These are phyloP conservation scores for Atherix ibis DNA, from an alignment of 2,888 invertebrate genomes.

Conservation along the genomic window DNA sequence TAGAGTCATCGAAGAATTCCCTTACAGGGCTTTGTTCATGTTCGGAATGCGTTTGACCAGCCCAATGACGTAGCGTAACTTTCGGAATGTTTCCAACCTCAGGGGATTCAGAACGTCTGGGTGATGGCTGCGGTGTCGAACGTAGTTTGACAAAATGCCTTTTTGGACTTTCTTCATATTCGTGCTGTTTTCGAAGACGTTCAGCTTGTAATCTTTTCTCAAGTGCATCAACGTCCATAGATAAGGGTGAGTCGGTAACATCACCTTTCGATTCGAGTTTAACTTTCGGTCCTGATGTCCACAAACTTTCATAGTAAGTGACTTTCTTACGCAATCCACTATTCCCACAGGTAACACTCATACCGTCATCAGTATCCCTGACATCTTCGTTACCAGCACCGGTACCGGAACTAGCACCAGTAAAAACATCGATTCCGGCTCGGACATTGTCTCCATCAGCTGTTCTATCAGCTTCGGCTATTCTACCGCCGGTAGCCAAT, in stretches of 20 bases:
- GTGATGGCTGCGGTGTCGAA: constrained; percentile 38
- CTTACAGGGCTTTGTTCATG: constrained; percentile 37
- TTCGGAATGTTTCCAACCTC: constrained; percentile 22
- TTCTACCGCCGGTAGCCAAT: too few relatives aligned
- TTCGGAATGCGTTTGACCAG: constrained; percentile 12
- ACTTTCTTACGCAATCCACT: constrained; percentile 51
- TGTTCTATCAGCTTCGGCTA: too few relatives aligned
- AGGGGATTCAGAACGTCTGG: constrained; percentile 28
- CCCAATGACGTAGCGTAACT: constrained; percentile 36
- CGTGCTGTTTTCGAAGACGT: constrained; percentile 34
- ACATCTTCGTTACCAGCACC: constrained; percentile 1
- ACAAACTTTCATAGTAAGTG: constrained; percentile 64
- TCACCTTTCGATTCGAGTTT: constrained; percentile 26
- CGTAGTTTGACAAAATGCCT: constrained; percentile 44
- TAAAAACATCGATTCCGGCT: constrained; percentile 8
- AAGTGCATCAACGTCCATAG: constrained; percentile 42
- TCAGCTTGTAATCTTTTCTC: constrained; percentile 41
- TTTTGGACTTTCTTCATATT: constrained; percentile 35
- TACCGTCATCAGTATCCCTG: constrained; percentile 7
- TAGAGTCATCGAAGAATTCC: constrained; percentile 47
- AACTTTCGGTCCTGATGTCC: constrained; percentile 42
- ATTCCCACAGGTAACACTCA: constrained; percentile 13
- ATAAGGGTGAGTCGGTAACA: constrained; percentile 28
- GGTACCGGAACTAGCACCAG: constrained; percentile 7
- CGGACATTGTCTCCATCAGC: not conserved